These are phyloP conservation scores for Neelides sp. DNA, from an alignment of 1,140 invertebrate genomes.

Conservation along the genomic window DNA sequence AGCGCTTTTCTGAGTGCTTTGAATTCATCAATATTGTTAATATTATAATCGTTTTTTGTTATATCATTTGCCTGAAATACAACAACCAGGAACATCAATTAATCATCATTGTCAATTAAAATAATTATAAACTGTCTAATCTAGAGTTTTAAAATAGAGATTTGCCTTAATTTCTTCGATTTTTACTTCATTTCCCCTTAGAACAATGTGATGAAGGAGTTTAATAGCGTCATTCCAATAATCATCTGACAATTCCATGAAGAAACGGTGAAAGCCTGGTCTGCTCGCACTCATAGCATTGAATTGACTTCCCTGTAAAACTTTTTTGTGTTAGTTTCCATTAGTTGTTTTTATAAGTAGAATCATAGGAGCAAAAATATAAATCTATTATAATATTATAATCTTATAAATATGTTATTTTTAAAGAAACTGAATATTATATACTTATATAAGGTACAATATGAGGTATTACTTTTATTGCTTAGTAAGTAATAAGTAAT, in stretches of 20 bases:
- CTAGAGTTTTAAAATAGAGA: background rate
- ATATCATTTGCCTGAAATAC: slow-evolving; percentile 3
- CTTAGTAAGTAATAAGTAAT: too few species aligned
- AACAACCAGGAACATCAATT: slow-evolving; percentile 6
- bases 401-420: slow-evolving; percentile 30
- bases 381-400: slow-evolving; percentile 35
- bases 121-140: background rate
- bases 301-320: slow-evolving; percentile 51
- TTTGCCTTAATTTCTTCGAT: background rate
- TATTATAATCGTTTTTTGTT: too few species aligned
- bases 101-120: background rate
- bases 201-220: slow-evolving; percentile 58
- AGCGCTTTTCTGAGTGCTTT: slow-evolving; percentile 57
- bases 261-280: slow-evolving; percentile 59
- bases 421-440: background rate
- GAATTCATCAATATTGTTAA: slow-evolving; percentile 49
- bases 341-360: slow-evolving; percentile 44
- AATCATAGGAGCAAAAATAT: slow-evolving; percentile 49
- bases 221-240: slow-evolving; percentile 59
- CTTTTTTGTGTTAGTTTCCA: too few species aligned
- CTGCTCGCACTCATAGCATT: slow-evolving; percentile 61
- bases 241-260: slow-evolving; percentile 56
- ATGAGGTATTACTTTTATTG: too few species aligned
- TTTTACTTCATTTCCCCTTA: slow-evolving; percentile 46
- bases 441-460: too few species aligned